A percentile compares a stretch with the other conserved stretches of the same genome.
These are phyloP conservation scores for Dysidea cf. avara DNA, from an alignment of 37 sponge, comb jelly and placozoan species.

Conservation along the genomic window DNA sequence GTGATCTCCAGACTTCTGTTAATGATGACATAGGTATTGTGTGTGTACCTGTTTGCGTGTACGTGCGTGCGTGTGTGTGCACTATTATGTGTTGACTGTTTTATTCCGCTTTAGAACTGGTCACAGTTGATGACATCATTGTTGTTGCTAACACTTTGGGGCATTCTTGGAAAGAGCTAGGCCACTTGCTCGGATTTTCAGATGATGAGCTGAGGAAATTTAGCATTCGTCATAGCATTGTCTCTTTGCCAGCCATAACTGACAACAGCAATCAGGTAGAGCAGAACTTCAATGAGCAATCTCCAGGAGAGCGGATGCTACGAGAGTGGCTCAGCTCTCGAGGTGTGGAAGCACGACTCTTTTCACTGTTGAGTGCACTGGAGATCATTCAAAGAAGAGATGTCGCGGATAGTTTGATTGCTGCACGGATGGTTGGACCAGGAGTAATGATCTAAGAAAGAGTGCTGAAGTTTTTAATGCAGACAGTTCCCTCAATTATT, in stretches of 20 bases:
- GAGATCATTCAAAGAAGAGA: conserved; percentile 62
- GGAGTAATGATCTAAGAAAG: conserved; percentile 16
- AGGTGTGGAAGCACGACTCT: conserved; percentile 39
- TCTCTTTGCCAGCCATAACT: neutral
- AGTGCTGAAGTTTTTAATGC: no score
- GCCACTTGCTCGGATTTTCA: conserved; percentile 58
- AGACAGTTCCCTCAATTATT: no score
- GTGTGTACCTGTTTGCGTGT: no score
- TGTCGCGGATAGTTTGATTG: conserved; percentile 66
- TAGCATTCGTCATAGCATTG: conserved; percentile 8
- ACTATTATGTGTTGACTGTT: no score
- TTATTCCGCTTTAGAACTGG: conserved; percentile 24
- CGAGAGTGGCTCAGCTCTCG: conserved; percentile 47
- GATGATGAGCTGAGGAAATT: conserved; percentile 36
- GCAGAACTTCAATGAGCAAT: neutral
- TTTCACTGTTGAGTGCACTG: conserved; percentile 47
- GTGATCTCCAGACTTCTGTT: neutral
- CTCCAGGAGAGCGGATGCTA: conserved; percentile 53
- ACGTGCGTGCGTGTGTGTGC: no score
- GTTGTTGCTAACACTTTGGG: conserved; percentile 21
- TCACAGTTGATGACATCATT: conserved; percentile 48
- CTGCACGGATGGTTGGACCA: conserved; percentile 34
- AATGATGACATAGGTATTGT: conserved; percentile 30
- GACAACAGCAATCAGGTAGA: no score
- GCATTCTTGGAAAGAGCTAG: conserved; percentile 50